Conservation (phyloP, 2,113 vertebrate species). For the Nycticebus coucang region DNA sequence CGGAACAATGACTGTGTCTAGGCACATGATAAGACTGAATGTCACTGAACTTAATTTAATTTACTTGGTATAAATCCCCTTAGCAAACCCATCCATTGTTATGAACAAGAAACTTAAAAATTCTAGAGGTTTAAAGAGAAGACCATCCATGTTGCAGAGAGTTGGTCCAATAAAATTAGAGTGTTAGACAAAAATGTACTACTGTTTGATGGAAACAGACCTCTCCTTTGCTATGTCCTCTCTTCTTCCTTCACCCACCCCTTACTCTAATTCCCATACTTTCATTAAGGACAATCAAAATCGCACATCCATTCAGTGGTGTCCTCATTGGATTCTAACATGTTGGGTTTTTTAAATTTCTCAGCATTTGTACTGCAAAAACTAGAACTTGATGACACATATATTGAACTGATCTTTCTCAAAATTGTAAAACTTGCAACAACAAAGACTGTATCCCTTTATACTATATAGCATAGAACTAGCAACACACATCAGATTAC, state of each 20-base stretch:
- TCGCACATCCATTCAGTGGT: not conserved
- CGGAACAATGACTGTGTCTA: not conserved
- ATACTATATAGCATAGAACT: not conserved
- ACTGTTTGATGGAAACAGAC: not conserved
- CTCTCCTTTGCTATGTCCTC: not conserved
- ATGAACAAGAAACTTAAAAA: not conserved
- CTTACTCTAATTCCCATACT: not conserved
- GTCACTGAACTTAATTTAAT: not conserved
- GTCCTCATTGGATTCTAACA: not conserved
- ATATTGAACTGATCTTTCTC: not conserved
- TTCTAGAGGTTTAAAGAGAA: not conserved
- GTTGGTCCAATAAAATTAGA: not conserved
- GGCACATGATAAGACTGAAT: not conserved
- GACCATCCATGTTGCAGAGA: not conserved
- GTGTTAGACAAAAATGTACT: not conserved
- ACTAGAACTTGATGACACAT: not conserved
- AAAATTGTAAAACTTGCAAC: not conserved
- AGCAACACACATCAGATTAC: not conserved
- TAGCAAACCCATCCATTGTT: not conserved
- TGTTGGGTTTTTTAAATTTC: not conserved
- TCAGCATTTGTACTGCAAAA: not conserved
- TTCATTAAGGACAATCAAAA: not conserved
- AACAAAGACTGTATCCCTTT: not conserved
- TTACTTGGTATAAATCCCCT: not conserved
- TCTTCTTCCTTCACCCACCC: not conserved